Evolutionary conservation across 2,888 invertebrate species (phyloP).

Genomic region (Chloroclystis v-ata): DNA sequence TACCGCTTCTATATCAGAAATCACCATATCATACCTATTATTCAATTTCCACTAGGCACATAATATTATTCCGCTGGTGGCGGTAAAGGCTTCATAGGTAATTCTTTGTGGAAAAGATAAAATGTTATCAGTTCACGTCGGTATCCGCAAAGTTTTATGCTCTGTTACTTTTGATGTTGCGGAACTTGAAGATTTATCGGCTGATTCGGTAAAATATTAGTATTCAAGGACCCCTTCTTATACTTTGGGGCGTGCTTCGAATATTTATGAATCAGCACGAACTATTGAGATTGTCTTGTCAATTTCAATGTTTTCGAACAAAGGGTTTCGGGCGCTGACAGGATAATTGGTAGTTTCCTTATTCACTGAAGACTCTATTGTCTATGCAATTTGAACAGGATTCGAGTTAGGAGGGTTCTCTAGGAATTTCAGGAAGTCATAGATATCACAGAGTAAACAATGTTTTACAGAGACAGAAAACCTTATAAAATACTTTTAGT

Average conservation of each 20-base stretch:
- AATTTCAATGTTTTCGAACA: slow-evolving; percentile 2
- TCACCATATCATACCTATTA: no score
- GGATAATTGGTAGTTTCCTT: neutral
- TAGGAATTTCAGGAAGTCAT: no score
- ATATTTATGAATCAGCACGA: slow-evolving; percentile 7
- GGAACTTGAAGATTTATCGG: slow-evolving; percentile 26
- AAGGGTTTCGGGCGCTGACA: neutral
- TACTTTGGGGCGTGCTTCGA: slow-evolving; percentile 17
- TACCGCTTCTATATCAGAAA: no score
- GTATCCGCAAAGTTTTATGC: slow-evolving; percentile 36
- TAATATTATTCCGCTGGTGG: neutral
- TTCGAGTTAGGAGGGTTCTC: no score
- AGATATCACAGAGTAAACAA: no score
- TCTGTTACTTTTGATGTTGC: slow-evolving; percentile 30
- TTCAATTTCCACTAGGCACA: no score
- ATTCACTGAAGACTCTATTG: no score
- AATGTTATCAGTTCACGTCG: slow-evolving; percentile 40
- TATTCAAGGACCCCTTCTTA: slow-evolving; percentile 17
- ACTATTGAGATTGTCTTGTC: slow-evolving; percentile 16
- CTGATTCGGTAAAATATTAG: slow-evolving; percentile 19
- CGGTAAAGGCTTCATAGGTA: slow-evolving; percentile 14
- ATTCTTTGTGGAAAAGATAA: slow-evolving; percentile 42
- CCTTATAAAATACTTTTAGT: no score
- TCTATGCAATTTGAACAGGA: no score
- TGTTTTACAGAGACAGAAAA: no score